Percentiles rank a stretch among this genome's conserved stretches.
These are phyloP conservation scores for Sinohyriopsis cumingii DNA, from an alignment of 2,888 invertebrate genomes.

Conservation along the genomic window DNA sequence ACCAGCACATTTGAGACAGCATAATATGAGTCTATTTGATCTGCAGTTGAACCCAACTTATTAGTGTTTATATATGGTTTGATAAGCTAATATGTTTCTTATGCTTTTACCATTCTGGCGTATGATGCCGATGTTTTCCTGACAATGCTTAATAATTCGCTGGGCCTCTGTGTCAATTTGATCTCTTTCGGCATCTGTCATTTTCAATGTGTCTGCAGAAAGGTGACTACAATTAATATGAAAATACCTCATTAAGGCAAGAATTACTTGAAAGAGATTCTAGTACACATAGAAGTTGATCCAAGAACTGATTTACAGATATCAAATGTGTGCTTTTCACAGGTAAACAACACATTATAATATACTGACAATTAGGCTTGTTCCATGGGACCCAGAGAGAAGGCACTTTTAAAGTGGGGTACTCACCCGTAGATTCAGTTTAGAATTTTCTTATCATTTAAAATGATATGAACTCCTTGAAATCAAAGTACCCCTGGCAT, in stretches of 20 bases:
- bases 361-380: too few relatives aligned
- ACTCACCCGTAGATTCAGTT: too few relatives aligned
- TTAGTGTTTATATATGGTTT: background rate
- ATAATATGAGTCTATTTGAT: background rate
- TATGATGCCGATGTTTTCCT: conserved; percentile 83
- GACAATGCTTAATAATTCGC: conserved; percentile 86
- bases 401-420: too few relatives aligned
- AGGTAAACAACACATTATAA: too few relatives aligned
- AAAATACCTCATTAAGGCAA: background rate
- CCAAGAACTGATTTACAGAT: too few relatives aligned
- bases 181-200: conserved; percentile 89
- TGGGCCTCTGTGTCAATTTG: conserved; percentile 90
- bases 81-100: conserved; percentile 1
- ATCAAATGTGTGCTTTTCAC: too few relatives aligned
- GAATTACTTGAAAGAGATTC: background rate
- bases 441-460: too few relatives aligned
- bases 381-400: too few relatives aligned
- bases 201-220: conserved; percentile 77
- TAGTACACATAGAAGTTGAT: too few relatives aligned
- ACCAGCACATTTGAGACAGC: too few relatives aligned
- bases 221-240: conserved; percentile 56
- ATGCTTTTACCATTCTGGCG: conserved; percentile 76
- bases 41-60: background rate
- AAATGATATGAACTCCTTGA: too few relatives aligned
- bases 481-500: too few relatives aligned